Base-by-base conservation (phyloP, 2,797 vertebrate genomes). In the Ptychadena robeensis region DNA sequence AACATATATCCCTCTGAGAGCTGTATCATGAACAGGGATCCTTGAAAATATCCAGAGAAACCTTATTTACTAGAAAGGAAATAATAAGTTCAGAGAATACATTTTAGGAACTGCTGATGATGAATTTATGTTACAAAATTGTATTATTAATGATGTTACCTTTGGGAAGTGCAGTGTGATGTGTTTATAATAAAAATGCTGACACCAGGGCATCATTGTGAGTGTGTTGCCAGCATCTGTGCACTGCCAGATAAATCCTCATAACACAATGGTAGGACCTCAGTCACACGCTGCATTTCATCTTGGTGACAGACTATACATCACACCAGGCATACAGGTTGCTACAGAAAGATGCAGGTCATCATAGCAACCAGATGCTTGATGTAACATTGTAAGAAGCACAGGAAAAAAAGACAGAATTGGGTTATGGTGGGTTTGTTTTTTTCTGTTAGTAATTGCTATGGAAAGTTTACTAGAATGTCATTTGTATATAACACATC, bases 151-250 rank as follows among this genome's bases (percentile, higher is more conserved):
- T 68, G 31, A 79, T 22, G 32, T 44, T 57, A 53, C 37, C 63
- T 34, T 66, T 68, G 76, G 44, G 40, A 79, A 27, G 76, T 32
- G 25, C n/a, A 44, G n/a, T 32, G 38, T 25, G 63, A 78, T 78
- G 75, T 35, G 38, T 63, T 78, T 68, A 79, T 65, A 79, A 68
- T 68, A n/a, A 79, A 68, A 79, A 35, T 57, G 76, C 76, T 79
- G 65, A 79, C 65, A 48, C 28, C 44, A 34, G 27, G 65, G 37
- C 37, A n/a, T 25, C 12, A 44, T 48, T 68, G 40, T 68, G 28
- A 77, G 74, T 22, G 64, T 31, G 37, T 44, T 79, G 22, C 44
- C 65, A 67, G 59, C 77, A 69, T 80, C 67, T 80, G 67, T 40
- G 59, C 59, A 28, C 25, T 61, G 32, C 22, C 63, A 40, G 75